A percentile compares a stretch with the other conserved stretches of the same genome.
phyloP scores from a whole-genome alignment of 2,888 invertebrate genomes.

The Mayetiola destructor region DNA sequence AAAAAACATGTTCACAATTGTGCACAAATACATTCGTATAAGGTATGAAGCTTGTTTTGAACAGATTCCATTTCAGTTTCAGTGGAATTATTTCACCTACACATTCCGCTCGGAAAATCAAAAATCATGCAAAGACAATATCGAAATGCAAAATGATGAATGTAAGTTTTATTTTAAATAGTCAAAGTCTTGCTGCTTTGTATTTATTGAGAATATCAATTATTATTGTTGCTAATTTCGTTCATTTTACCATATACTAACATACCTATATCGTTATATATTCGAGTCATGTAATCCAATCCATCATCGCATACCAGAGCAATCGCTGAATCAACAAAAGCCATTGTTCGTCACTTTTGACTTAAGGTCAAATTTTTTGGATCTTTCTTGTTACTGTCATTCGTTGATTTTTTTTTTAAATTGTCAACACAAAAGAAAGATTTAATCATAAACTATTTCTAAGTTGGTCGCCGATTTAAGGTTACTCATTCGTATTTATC shows the following conservation, averaged over 20 bases:
- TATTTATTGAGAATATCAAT: neutral
- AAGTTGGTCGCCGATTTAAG: neutral
- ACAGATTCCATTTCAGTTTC: constrained; percentile 6
- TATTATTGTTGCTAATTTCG: neutral
- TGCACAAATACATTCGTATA: too few relatives aligned
- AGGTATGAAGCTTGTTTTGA: constrained; percentile 1
- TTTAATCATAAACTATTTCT: neutral
- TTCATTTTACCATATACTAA: neutral
- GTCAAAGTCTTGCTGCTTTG: neutral
- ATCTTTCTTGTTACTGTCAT: constrained; percentile 2
- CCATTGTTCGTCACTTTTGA: constrained; percentile 11
- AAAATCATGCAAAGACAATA: neutral
- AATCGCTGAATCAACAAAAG: constrained; percentile 1
- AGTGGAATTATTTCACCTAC: too few relatives aligned
- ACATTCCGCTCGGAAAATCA: too few relatives aligned
- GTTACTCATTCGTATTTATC: neutral
- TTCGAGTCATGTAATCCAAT: too few relatives aligned
- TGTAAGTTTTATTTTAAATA: constrained; percentile 4
- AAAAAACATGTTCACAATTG: neutral
- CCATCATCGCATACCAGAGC: neutral
- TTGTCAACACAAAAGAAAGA: too few relatives aligned
- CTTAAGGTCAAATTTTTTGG: constrained; percentile 12
- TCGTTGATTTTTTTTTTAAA: constrained; percentile 3
- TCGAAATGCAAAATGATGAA: neutral
- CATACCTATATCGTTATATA: neutral